Percentiles rank a stretch among this genome's conserved stretches.
phyloP scores from a whole-genome alignment of 2,888 invertebrate genomes.

The Neria commutata region DNA sequence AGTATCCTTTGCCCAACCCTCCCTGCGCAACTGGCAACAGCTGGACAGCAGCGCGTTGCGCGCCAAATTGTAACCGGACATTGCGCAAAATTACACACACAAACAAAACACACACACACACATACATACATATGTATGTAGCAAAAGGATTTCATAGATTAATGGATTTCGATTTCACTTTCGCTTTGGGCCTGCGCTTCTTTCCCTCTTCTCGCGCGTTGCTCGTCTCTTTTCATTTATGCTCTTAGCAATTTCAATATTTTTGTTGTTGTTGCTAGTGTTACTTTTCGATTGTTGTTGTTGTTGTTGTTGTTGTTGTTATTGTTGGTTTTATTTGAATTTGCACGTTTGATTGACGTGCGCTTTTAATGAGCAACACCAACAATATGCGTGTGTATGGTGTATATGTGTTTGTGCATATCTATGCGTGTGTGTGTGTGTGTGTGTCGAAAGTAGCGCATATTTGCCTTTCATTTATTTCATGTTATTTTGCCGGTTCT shows the following conservation, averaged over 20 bases:
- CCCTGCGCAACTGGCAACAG: background rate
- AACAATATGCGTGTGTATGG: too few relatives aligned
- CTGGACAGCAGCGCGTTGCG: background rate
- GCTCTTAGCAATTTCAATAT: conserved; percentile 2
- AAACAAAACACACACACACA: background rate
- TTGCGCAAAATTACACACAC: conserved; percentile 1
- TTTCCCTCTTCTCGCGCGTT: conserved; percentile 25
- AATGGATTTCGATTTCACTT: conserved; percentile 32
- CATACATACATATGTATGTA: background rate
- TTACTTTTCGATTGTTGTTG: background rate
- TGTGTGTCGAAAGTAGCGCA: too few relatives aligned
- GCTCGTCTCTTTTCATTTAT: background rate
- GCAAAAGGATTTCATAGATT: conserved; percentile 19
- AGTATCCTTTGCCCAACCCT: background rate
- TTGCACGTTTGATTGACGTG: background rate
- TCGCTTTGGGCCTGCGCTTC: conserved; percentile 26
- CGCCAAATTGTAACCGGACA: background rate
- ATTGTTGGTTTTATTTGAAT: conserved; percentile 1
- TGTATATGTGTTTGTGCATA: background rate
- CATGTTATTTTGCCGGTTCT: too few relatives aligned
- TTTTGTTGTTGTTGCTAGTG: conserved; percentile 10
- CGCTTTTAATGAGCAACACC: conserved; percentile 5
- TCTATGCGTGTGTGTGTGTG: background rate
- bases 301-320: background rate
- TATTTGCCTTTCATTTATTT: too few relatives aligned